Percentiles rank a stretch among this genome's conserved stretches.
Evolutionary conservation across 2,113 vertebrate species (phyloP).

Genomic region (Hemiscyllium ocellatum): DNA sequence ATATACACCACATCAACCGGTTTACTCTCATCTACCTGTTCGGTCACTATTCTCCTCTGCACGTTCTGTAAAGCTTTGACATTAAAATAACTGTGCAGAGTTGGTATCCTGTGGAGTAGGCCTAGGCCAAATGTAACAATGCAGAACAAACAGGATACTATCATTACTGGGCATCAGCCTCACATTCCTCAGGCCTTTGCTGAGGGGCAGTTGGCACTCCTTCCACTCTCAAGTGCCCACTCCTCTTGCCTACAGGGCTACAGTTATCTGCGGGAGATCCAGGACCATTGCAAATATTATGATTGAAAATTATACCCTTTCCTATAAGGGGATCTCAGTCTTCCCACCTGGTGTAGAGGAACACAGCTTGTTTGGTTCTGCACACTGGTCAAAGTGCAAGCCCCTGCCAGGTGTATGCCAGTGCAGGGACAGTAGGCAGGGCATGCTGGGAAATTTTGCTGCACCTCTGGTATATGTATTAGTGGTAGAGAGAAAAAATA

Average conservation of each 20-base stretch:
- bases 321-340: too few species aligned
- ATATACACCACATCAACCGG: too few species aligned
- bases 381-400: not conserved
- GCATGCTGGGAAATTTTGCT: not conserved
- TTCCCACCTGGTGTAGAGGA: not conserved
- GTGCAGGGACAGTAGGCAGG: not conserved
- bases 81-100: not conserved
- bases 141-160: not conserved
- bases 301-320: not conserved
- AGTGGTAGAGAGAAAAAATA: not conserved
- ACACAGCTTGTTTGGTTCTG: not conserved
- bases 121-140: not conserved
- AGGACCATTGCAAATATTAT: not conserved
- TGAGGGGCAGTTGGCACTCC: too few species aligned
- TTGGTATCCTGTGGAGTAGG: not conserved
- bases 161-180: too few species aligned
- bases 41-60: too few species aligned
- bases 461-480: not conserved
- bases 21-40: too few species aligned
- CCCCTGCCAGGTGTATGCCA: not conserved
- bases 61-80: too few species aligned
- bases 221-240: too few species aligned
- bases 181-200: too few species aligned
- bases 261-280: not conserved
- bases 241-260: not conserved